Base-by-base conservation (phyloP, 1,140 invertebrate species). In the Dicyema japonicum region DNA sequence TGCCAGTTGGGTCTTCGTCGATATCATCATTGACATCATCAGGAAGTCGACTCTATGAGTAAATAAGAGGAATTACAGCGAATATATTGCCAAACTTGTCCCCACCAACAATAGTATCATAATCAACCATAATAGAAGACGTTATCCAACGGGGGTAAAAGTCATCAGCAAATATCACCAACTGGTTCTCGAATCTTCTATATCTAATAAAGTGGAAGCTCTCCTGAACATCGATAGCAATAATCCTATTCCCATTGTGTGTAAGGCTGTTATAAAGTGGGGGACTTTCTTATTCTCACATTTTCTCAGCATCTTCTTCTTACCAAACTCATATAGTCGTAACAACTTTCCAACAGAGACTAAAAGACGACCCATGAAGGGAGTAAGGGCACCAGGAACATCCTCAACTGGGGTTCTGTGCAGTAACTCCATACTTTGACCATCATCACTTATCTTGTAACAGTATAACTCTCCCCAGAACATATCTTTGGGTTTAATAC, bases 51-150 rank as follows among this genome's bases (percentile, higher is more conserved):
- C 68, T 56, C 65, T 66, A 32, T 19, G 43, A 40, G 29, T 31
- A 30, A 34, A 31, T 15, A 22, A 32, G 22, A 26, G 6, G 18
- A 53, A 60, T 59, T 43, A 88, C 67, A 33, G 90, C 62, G 29
- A 67, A 63, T 34, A 97, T 61, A 44, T 90, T 94, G n/a, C 85
- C 88, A 61, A 92, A 97, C 50, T 92, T 92, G 47, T 97, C 88
- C 3, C 72, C 74, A 18, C 71, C 66, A 0, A 78, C 80, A 14
- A 90, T 65, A 3, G 85, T 92, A 39, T 85, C 72, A 38, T 85
- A 92, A 55, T 97, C 88, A 9, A 97, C 48, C n/a, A 92, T 56
- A 37, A 66, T 67, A 0, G 69, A 69, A 17, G 69, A 66, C 0
- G 80, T 90, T 2, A 92, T 66, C 72, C 75, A 94, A 26, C 82